Conservation (phyloP, 1,140 invertebrate species). For the Anagrus nilaparvatae region DNA sequence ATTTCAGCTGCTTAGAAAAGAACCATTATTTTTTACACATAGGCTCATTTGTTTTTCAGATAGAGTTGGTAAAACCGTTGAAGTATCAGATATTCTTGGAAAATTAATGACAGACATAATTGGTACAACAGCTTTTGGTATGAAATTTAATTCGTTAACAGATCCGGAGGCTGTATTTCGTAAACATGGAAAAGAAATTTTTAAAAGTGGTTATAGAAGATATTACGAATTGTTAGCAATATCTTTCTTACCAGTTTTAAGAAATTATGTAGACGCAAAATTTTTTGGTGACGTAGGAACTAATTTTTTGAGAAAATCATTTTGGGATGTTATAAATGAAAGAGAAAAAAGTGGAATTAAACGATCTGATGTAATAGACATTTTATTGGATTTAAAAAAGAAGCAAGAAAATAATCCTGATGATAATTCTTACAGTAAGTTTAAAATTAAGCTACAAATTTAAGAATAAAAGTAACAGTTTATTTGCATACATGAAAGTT, state of each 20-base stretch:
- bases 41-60: background rate
- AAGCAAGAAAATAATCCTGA: background rate
- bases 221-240: slow-evolving; percentile 20
- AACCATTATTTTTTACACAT: background rate
- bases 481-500: too few species aligned
- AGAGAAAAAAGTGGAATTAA: slow-evolving; percentile 26
- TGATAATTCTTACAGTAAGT: background rate
- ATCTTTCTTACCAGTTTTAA: slow-evolving; percentile 19
- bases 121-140: slow-evolving; percentile 38
- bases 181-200: slow-evolving; percentile 30
- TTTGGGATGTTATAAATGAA: slow-evolving; percentile 23
- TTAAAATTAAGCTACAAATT: background rate
- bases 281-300: slow-evolving; percentile 19
- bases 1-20: too few species aligned
- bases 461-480: too few species aligned
- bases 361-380: background rate
- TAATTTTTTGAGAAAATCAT: slow-evolving; percentile 24
- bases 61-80: background rate
- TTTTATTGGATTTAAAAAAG: background rate
- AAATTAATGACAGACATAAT: slow-evolving; percentile 42
- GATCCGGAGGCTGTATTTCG: slow-evolving; percentile 28
- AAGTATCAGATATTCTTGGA: slow-evolving; percentile 23
- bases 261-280: slow-evolving; percentile 18
- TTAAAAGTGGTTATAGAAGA: slow-evolving; percentile 37
- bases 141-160: slow-evolving; percentile 36